Base-by-base conservation (phyloP, 2,113 vertebrate genomes). In the Cygnus buccinator region DNA sequence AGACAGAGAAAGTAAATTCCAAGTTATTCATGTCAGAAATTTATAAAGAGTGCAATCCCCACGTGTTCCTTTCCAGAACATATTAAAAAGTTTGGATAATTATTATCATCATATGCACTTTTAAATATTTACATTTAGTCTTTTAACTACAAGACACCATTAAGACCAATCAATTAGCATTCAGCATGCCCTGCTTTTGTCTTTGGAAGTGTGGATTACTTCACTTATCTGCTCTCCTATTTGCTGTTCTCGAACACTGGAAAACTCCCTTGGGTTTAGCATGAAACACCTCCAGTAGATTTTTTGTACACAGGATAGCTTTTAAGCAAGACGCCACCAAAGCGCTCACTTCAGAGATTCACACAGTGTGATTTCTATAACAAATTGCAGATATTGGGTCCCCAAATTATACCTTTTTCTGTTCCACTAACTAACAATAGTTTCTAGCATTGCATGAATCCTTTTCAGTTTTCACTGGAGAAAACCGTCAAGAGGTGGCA, bases 211-310 rank as follows among this genome's bases (percentile, higher is more conserved):
- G 19, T 58, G 7, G 17, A 59, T 76, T 67, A 62, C 8, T 6
- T 85, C 12, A 0, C 43, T 71, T 72, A 29, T 17, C 17, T 67
- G 11, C 18, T 67, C 16, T 89, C 15, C 10, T 76, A 41, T 63
- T 72, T 79, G 28, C 26, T 79, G 15, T 21, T 72, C 22, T 20
- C 25, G 72, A 25, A 50, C 29, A 41, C 2, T 23, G n/a, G 15
- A n/a, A 76, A 89, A 50, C 19, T 0, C 25, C 37, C 0, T 0
- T 10, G 0, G 68, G 19, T 12, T 3, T 5, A 25, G 29, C 54
- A n/a, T 37, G 57, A 84, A 65, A 52, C 2, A 41, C 5, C 35
- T 68, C 13, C 3, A 2, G 33, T 37, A 6, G 12, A 72, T n/a
- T 59, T 68, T 83, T 63, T n/a, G 7, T 55, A 28, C 28, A 15